Base-by-base conservation (phyloP, 2,888 invertebrate genomes). In the Drosophila formosana region DNA sequence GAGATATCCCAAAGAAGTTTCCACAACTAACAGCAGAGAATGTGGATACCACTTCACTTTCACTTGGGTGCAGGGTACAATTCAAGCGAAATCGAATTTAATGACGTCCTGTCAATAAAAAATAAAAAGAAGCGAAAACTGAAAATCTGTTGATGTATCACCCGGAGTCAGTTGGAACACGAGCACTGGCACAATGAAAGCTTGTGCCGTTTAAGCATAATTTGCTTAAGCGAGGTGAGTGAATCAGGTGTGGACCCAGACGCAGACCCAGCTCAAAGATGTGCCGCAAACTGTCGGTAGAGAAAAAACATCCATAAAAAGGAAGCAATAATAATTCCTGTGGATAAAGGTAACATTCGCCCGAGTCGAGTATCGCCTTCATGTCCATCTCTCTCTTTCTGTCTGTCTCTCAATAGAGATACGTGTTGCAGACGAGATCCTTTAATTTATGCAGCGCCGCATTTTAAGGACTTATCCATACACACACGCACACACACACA, bases 361-460 rank as follows among this genome's bases (percentile, higher is more conserved):
- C 28, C 18, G 18, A 18, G 6, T 30, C 28, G 26, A 50, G 53
- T 51, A 41, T 66, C 23, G 39, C 39, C n/a, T 34, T 8, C 30
- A 49, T 25, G 25, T 30, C 34, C 25, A 43, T 56, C 32, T 13
- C 37, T 13, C 13, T 52, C 8, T 4, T 5, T 2, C 18, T 18
- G 1, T 13, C 49, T 25, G 52, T 8, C 13, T 52, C 13, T 4
- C 13, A 9, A 6, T 28, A 28, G 37, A 37, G 26, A 18, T 41
- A 18, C 39, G 18, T 41, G 37, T 18, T 34, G 5, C 45, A 56
- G 37, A 26, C 26, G 34, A 46, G 34, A 46, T 67, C 23, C 67
- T 71, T 74, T 79, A 85, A 85, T 85, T 86, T 85, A 88, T 85
- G 85, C 89, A 81, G 81, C 72, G 72, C 72, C 77, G 84, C 83